phyloP scores from a whole-genome alignment of 2,113 vertebrate genomes.

The Hyperoodon ampullatus region DNA sequence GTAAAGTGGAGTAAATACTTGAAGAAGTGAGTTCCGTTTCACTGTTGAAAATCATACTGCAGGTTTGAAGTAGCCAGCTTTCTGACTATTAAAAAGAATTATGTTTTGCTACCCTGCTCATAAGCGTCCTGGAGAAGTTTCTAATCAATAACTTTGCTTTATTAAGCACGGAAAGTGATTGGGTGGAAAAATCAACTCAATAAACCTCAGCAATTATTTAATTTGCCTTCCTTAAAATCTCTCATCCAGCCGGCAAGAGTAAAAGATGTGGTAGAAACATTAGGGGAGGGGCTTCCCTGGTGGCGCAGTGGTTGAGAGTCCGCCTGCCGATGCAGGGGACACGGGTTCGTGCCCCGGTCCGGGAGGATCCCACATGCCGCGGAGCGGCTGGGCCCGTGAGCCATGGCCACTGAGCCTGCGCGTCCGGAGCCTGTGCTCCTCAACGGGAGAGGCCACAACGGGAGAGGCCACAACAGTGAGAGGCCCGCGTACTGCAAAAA shows the following conservation, averaged over 20 bases:
- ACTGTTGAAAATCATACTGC: slow-evolving; percentile 8
- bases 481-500: neutral
- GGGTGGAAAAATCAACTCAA: slow-evolving; percentile 44
- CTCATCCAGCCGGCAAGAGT: neutral
- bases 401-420: too few relatives aligned
- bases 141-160: slow-evolving; percentile 46
- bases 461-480: too few relatives aligned
- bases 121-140: slow-evolving; percentile 26
- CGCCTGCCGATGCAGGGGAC: too few relatives aligned
- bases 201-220: slow-evolving; percentile 59
- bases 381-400: too few relatives aligned
- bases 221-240: slow-evolving; percentile 43
- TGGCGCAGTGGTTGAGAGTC: too few relatives aligned
- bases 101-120: neutral
- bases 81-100: slow-evolving; percentile 53
- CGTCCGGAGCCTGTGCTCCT: too few relatives aligned
- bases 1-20: slow-evolving; percentile 35
- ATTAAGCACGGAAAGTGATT: slow-evolving; percentile 45
- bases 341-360: too few relatives aligned
- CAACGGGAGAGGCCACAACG: too few relatives aligned
- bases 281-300: neutral
- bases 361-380: too few relatives aligned
- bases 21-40: neutral
- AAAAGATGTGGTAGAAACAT: slow-evolving; percentile 26
- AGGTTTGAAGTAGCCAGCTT: slow-evolving; percentile 16